Conservation (phyloP, 2,888 invertebrate genomes). For the Baronia brevicornis region DNA sequence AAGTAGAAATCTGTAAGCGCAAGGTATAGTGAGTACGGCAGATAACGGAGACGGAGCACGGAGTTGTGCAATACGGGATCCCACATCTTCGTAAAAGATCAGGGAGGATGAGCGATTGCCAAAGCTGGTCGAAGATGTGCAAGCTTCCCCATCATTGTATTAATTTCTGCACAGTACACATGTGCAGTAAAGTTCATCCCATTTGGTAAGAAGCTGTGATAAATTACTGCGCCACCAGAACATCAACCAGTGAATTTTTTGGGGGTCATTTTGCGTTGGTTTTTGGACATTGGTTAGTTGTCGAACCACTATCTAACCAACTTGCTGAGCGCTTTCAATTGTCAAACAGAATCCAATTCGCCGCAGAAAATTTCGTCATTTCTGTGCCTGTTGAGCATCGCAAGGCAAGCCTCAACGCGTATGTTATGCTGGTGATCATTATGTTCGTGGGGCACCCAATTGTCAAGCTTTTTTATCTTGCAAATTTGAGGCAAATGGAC, state of each 20-base stretch:
- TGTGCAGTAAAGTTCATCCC: slow-evolving; percentile 16
- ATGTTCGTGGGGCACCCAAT: slow-evolving; percentile 7
- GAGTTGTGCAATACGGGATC: slow-evolving; percentile 16
- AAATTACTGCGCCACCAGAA: slow-evolving; percentile 17
- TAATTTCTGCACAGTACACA: slow-evolving; percentile 15
- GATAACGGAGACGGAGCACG: background rate
- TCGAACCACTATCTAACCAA: slow-evolving; percentile 13
- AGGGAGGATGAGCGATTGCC: slow-evolving; percentile 13
- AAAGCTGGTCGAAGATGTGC: slow-evolving; percentile 13
- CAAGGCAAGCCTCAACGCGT: slow-evolving; percentile 11
- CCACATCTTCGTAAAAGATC: slow-evolving; percentile 8
- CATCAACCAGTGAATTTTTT: slow-evolving; percentile 15
- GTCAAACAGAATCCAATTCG: slow-evolving; percentile 14
- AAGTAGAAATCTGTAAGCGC: slow-evolving; percentile 15
- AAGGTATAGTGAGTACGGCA: slow-evolving; percentile 8
- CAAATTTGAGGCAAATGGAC: slow-evolving; percentile 12
- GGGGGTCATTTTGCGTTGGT: slow-evolving; percentile 16
- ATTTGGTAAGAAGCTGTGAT: slow-evolving; percentile 19
- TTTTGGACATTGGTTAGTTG: slow-evolving; percentile 14
- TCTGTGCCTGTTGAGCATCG: too few species aligned
- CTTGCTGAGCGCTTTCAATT: slow-evolving; percentile 13
- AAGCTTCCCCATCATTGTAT: slow-evolving; percentile 17
- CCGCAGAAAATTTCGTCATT: slow-evolving; percentile 10
- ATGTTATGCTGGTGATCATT: slow-evolving; percentile 12
- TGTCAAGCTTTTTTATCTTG: slow-evolving; percentile 11